A percentile compares a stretch with the other conserved stretches of the same genome.
Evolutionary conservation across 1,140 invertebrate species (phyloP).

Genomic region (Proctacanthus coquilletti): DNA sequence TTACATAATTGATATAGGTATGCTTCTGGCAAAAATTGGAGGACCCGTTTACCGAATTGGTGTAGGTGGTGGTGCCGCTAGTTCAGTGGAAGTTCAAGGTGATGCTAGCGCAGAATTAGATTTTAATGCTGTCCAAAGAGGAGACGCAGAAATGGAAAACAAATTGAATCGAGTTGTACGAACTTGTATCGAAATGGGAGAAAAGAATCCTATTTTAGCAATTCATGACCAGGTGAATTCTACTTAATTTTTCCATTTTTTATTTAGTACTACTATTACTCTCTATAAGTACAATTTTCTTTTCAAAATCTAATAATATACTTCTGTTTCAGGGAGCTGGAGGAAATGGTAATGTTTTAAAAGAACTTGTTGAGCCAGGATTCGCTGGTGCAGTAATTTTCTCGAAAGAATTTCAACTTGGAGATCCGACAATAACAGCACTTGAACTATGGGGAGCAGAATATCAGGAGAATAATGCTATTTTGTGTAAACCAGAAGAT

Average conservation of each 20-base stretch:
- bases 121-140: conserved; percentile 92
- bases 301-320: conserved; percentile 1
- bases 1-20: conserved; percentile 35
- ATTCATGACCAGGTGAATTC: conserved; percentile 22
- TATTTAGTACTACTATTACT: not conserved
- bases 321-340: conserved; percentile 64
- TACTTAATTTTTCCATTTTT: not conserved
- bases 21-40: conserved; percentile 85
- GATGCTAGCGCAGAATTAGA: conserved; percentile 77
- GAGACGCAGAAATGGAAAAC: conserved; percentile 98
- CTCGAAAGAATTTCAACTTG: conserved; percentile 73
- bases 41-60: conserved; percentile 95
- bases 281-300: not conserved
- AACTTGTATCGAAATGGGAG: conserved; percentile 71
- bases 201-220: conserved; percentile 77
- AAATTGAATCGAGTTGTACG: conserved; percentile 88
- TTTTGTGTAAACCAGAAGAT: conserved; percentile 55
- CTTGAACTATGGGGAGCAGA: conserved; percentile 96
- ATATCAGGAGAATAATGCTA: conserved; percentile 92
- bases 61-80: conserved; percentile 91
- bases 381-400: conserved; percentile 77
- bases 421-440: conserved; percentile 85
- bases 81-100: conserved; percentile 83
- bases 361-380: conserved; percentile 83
- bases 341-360: conserved; percentile 95